A percentile compares a stretch with the other conserved stretches of the same genome.
Conservation (phyloP, 2,113 vertebrate genomes). For the Balaeniceps rex region DNA sequence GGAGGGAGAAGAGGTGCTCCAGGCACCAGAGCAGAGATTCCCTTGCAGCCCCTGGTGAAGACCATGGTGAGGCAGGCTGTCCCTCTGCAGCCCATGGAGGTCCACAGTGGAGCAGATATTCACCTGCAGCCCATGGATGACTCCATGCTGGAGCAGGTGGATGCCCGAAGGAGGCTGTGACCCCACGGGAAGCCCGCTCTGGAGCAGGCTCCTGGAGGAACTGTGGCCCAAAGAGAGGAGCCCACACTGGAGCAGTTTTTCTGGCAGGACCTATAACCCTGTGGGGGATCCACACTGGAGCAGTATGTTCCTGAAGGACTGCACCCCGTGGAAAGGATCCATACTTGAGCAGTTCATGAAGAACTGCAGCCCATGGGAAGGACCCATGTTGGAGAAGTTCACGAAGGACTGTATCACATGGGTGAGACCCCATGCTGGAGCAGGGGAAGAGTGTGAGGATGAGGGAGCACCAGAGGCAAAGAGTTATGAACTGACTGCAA, state of each 20-base stretch:
- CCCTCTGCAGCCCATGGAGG: not conserved
- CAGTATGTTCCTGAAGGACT: not conserved
- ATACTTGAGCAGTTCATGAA: not conserved
- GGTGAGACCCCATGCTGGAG: no score
- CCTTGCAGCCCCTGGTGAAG: not conserved
- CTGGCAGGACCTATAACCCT: not conserved
- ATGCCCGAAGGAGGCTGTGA: not conserved
- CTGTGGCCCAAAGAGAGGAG: not conserved
- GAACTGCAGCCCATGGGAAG: no score
- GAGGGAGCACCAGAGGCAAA: not conserved
- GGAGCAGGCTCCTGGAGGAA: not conserved
- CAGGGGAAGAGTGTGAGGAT: not conserved
- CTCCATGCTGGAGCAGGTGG: not conserved
- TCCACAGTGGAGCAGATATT: not conserved
- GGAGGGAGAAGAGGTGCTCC: not conserved
- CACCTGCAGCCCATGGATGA: not conserved
- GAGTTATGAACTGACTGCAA: not conserved
- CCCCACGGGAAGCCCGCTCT: no score
- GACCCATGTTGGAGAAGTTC: no score
- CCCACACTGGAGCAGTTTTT: not conserved
- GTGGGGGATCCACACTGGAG: not conserved
- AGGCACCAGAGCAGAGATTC: not conserved
- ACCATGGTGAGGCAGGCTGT: not conserved
- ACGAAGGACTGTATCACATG: no score
- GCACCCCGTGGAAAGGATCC: not conserved